Conservation (phyloP, 2,888 invertebrate species). For the Arenicola marina region DNA sequence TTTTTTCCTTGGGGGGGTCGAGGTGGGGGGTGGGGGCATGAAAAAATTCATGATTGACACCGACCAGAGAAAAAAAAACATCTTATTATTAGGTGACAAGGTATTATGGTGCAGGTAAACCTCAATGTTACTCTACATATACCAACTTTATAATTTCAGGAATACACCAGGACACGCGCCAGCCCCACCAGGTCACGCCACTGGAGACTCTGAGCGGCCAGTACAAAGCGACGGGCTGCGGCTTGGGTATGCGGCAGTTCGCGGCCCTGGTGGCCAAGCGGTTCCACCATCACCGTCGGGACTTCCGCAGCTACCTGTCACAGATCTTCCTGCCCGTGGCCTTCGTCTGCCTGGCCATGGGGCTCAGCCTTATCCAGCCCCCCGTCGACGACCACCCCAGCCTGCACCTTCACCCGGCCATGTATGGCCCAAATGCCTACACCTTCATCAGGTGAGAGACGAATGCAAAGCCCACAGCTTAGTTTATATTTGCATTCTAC, state of each 20-base stretch:
- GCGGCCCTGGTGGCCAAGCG: constrained; percentile 63
- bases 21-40: too few species aligned
- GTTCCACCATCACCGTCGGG: constrained; percentile 65
- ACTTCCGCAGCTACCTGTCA: constrained; percentile 65
- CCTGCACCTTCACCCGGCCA: constrained; percentile 42
- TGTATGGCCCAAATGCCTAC: constrained; percentile 33
- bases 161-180: too few species aligned
- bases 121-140: too few species aligned
- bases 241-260: constrained; percentile 50
- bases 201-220: too few species aligned
- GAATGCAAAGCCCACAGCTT: not conserved
- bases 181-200: too few species aligned
- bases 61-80: too few species aligned
- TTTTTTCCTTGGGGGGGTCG: too few species aligned
- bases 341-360: constrained; percentile 66
- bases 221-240: constrained; percentile 32
- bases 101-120: too few species aligned
- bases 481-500: not conserved
- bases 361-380: constrained; percentile 64
- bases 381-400: constrained; percentile 62
- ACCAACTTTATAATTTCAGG: too few species aligned
- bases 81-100: too few species aligned
- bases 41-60: too few species aligned
- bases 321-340: constrained; percentile 66
- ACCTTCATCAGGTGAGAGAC: constrained; percentile 50